phyloP scores from a whole-genome alignment of 2,113 vertebrate genomes.

The Falcunculus frontatus region DNA sequence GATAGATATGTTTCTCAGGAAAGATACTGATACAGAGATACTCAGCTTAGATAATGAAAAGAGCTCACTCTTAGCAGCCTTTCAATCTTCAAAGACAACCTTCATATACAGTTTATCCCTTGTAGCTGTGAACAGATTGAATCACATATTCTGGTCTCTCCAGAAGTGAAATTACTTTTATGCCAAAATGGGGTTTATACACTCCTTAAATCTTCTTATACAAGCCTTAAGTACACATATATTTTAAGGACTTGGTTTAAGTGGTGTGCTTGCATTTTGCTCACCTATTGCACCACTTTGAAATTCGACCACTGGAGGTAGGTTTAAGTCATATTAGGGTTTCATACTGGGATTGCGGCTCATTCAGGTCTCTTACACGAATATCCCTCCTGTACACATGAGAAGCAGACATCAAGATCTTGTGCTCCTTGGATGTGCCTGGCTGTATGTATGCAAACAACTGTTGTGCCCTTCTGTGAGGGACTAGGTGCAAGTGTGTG shows the following conservation, averaged over 20 bases:
- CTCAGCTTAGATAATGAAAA: neutral
- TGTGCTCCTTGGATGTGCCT: neutral
- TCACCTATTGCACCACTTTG: neutral
- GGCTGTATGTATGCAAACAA: neutral
- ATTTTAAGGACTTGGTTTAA: neutral
- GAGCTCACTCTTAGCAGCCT: neutral
- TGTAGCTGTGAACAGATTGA: constrained; percentile 10
- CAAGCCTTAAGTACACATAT: neutral
- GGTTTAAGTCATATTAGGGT: neutral
- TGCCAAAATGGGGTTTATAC: neutral
- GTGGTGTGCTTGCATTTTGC: neutral
- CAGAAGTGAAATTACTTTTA: neutral
- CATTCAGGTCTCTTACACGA: neutral
- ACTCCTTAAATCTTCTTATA: neutral
- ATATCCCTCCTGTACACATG: neutral
- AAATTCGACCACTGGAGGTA: neutral
- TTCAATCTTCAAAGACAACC: neutral
- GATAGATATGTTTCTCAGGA: neutral
- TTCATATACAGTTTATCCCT: neutral
- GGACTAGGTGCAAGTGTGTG: neutral
- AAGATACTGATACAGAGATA: neutral
- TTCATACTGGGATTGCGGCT: neutral
- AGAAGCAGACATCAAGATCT: neutral
- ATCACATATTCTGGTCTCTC: neutral
- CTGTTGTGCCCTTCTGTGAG: neutral